Evolutionary conservation across 2,113 vertebrate species (phyloP).

Genomic region (Romanogobio albipinnatus): DNA sequence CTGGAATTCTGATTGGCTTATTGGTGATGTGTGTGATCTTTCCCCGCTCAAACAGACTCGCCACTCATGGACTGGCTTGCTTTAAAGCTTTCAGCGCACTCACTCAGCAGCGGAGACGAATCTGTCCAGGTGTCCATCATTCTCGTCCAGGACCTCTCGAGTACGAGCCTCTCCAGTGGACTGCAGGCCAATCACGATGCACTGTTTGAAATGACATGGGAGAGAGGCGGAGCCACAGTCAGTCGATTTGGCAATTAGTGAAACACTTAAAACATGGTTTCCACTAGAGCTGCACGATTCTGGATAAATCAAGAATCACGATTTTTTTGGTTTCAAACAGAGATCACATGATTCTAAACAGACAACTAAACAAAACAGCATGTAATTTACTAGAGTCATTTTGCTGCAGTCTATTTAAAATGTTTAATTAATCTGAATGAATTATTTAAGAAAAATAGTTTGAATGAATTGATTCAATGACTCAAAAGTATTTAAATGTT

Average conservation of each 20-base stretch:
- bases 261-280: neutral
- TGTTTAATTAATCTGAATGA: too few relatives aligned
- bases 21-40: neutral
- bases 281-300: neutral
- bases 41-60: neutral
- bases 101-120: constrained; percentile 96
- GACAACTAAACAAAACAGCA: too few relatives aligned
- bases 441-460: too few relatives aligned
- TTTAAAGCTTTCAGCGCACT: constrained; percentile 63
- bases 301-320: too few relatives aligned
- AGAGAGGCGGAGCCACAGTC: neutral
- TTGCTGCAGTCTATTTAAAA: too few relatives aligned
- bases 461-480: too few relatives aligned
- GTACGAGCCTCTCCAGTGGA: constrained; percentile 96
- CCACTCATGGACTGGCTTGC: neutral
- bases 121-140: constrained; percentile 90
- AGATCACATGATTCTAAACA: too few relatives aligned
- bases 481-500: too few relatives aligned
- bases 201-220: constrained; percentile 71
- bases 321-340: too few relatives aligned
- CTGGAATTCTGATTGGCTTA: neutral
- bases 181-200: constrained; percentile 96
- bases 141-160: constrained; percentile 93
- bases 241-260: neutral
- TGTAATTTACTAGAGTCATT: too few relatives aligned